Evolutionary conservation across 2,113 vertebrate species (phyloP), one percentile per base, ranked within the genome.

Genomic region (Clarias batrachus): DNA sequence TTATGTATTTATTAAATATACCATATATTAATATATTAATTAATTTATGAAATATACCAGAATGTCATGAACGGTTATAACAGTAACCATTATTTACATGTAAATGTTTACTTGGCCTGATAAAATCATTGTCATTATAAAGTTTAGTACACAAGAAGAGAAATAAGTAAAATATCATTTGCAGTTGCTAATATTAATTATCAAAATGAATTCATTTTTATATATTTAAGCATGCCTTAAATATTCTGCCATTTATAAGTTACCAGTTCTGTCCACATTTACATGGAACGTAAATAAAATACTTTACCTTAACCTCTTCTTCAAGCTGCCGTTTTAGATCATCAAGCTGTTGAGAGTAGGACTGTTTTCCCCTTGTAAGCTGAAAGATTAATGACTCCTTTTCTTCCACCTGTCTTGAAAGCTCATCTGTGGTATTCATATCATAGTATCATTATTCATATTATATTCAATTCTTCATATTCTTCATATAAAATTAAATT

Each of bases 251-350:
- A 3, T 74, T 25, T 57, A 37, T 16, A 57, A 27, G 27, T 17
- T 63, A 78, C 12, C 30, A 54, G n/a, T 16, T 57, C 7, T 56
- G n/a, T 17, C n/a, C 17, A 79, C 27, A 57, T 3, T 30, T 59
- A 79, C 17, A 62, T 62, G 16, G 62, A 25, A 37, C 62, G 9
- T 6, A 41, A 33, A 84, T 74, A 1, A 59, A 59, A 60, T 68
- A 66, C 60, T 78, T 87, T 89, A 95, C 96, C 95, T 97, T 97
- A 3, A 94, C 82, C 90, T 97, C 96, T 82, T 97, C 96, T 17
- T 97, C 96, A 4, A 97, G 93, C 85, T 97, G 97, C 91, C 97
- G 94, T 91, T 97, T 97, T 27, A 97, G 91, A 87, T 97, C 97
- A 79, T 97, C 97, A 90, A 96, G 62, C 86, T 97, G 97, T 90